phyloP scores from a whole-genome alignment of 2,888 invertebrate genomes.

The Hydraecia micacea region DNA sequence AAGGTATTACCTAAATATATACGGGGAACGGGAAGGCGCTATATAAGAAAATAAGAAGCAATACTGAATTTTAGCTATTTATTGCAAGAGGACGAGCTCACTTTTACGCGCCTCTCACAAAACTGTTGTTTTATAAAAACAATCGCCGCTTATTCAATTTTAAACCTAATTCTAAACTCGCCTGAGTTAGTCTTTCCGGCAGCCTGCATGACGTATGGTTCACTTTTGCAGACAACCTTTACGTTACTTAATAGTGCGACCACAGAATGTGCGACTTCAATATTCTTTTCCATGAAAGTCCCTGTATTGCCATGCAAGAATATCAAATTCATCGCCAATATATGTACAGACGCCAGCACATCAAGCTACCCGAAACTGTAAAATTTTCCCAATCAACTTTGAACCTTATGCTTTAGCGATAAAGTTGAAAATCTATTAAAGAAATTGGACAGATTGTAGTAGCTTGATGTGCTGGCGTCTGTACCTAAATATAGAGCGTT shows the following conservation, averaged over 20 bases:
- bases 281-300: background rate
- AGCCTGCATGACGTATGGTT: background rate
- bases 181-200: background rate
- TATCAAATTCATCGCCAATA: constrained; percentile 7
- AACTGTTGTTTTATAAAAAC: background rate
- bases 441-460: no score
- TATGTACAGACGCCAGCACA: no score
- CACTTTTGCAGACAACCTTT: background rate
- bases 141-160: background rate
- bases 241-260: background rate
- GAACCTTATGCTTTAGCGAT: no score
- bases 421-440: no score
- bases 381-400: no score
- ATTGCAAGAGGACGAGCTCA: background rate
- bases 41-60: background rate
- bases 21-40: background rate
- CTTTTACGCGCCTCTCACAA: background rate
- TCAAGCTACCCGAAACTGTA: no score
- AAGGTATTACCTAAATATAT: background rate
- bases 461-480: no score
- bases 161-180: background rate
- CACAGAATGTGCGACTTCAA: background rate
- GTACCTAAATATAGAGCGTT: constrained; percentile 13
- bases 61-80: background rate
- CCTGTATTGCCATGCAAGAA: background rate